Evolutionary conservation across 2,113 vertebrate species (phyloP).

Genomic region (Cinclus mexicanus): DNA sequence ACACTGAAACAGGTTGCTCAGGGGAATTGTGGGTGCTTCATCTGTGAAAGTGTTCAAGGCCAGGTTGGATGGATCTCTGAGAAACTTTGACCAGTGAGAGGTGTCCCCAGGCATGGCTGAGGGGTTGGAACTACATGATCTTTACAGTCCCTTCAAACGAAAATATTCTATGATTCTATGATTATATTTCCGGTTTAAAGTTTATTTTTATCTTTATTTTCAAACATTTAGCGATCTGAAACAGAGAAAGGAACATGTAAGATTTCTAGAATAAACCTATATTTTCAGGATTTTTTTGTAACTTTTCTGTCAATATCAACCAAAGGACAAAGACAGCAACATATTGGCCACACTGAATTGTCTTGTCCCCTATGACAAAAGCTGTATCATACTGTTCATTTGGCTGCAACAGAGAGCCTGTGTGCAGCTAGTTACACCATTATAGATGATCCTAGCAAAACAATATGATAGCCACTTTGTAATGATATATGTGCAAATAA

Average conservation of each 20-base stretch:
- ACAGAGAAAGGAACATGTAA: background rate
- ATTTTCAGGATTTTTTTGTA: background rate
- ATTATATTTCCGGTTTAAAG: background rate
- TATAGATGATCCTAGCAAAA: slow-evolving; percentile 65
- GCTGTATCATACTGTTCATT: slow-evolving; percentile 71
- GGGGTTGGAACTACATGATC: background rate
- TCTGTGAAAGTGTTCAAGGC: background rate
- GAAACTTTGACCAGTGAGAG: background rate
- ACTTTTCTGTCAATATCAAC: slow-evolving; percentile 80
- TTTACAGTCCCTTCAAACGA: background rate
- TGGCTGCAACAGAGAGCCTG: slow-evolving; percentile 76
- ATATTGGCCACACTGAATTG: slow-evolving; percentile 72
- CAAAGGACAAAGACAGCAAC: slow-evolving; percentile 75
- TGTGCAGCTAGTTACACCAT: slow-evolving; percentile 67
- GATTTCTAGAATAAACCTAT: background rate
- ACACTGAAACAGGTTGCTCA: background rate
- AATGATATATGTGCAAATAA: background rate
- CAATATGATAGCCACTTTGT: background rate
- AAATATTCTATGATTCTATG: background rate
- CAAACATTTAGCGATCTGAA: background rate
- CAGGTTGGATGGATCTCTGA: background rate
- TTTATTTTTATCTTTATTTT: background rate
- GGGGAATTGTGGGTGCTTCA: background rate
- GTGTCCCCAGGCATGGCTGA: background rate
- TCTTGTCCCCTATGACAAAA: slow-evolving; percentile 75